Percentiles rank a stretch among this genome's conserved stretches.
Conservation (phyloP, 2,113 vertebrate species). For the Numida meleagris region DNA sequence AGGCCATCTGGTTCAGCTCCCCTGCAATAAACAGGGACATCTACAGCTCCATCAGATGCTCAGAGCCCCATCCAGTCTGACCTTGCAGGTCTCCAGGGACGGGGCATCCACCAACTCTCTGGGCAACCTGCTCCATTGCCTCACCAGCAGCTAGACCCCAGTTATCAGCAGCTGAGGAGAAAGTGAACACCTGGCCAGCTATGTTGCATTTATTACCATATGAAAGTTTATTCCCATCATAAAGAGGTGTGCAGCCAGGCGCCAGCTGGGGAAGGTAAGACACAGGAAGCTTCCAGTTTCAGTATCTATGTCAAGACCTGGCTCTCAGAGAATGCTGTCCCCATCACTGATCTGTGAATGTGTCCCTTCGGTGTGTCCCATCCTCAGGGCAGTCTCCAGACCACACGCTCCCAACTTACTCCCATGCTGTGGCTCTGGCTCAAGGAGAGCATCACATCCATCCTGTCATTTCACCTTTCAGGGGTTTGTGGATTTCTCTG, state of each 20-base stretch:
- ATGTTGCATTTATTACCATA: background rate
- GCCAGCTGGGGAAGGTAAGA: background rate
- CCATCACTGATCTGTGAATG: background rate
- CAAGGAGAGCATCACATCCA: background rate
- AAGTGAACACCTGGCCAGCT: background rate
- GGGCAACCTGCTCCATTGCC: too few relatives aligned
- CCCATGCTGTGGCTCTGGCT: background rate
- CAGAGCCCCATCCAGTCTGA: too few relatives aligned
- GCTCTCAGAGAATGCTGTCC: background rate
- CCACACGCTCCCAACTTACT: background rate
- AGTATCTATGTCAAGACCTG: background rate
- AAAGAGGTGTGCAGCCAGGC: background rate
- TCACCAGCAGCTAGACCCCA: too few relatives aligned
- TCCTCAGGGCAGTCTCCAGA: background rate
- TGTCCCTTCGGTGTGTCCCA: background rate
- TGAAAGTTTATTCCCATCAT: background rate
- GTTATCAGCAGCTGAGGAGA: fast-evolving
- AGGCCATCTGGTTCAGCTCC: too few relatives aligned
- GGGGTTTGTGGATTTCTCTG: background rate
- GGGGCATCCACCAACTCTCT: too few relatives aligned
- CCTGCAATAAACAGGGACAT: too few relatives aligned
- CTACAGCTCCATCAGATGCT: too few relatives aligned
- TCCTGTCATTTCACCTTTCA: background rate
- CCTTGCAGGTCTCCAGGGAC: too few relatives aligned
- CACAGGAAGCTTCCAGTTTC: background rate